These are phyloP conservation scores for Elymnias hypermnestra DNA, from an alignment of 1,140 invertebrate genomes.

Conservation along the genomic window DNA sequence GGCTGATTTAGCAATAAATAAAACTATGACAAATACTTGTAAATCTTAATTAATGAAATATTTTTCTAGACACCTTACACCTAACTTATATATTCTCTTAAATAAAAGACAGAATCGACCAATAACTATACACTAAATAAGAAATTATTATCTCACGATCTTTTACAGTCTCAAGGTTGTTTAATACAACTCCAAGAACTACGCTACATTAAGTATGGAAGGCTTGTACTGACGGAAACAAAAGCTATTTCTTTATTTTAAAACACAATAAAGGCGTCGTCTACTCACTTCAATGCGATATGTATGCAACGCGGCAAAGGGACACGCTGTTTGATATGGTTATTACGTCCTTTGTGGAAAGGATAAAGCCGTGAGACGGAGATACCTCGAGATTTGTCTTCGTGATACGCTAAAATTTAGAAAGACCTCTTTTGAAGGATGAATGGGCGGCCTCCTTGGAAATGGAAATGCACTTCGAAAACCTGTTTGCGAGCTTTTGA, in stretches of 20 bases:
- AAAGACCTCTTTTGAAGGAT: conserved; percentile 37
- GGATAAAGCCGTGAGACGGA: conserved; percentile 55
- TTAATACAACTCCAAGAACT: conserved; percentile 20
- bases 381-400: conserved; percentile 63
- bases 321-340: conserved; percentile 72
- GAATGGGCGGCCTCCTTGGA: conserved; percentile 46
- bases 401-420: conserved; percentile 66
- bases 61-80: too few relatives aligned
- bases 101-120: too few relatives aligned
- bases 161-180: conserved; percentile 27
- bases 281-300: conserved; percentile 43
- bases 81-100: too few relatives aligned
- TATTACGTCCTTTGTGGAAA: conserved; percentile 69
- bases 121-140: too few relatives aligned
- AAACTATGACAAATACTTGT: too few relatives aligned
- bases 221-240: conserved; percentile 51
- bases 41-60: too few relatives aligned
- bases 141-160: not conserved
- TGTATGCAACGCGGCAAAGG: conserved; percentile 67
- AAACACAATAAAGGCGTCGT: conserved; percentile 56
- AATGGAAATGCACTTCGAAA: conserved; percentile 45
- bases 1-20: too few relatives aligned
- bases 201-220: conserved; percentile 57
- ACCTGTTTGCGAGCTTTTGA: conserved; percentile 36
- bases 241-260: conserved; percentile 68